Conservation (phyloP, 2,888 invertebrate genomes). For the Agrochola circellaris region DNA sequence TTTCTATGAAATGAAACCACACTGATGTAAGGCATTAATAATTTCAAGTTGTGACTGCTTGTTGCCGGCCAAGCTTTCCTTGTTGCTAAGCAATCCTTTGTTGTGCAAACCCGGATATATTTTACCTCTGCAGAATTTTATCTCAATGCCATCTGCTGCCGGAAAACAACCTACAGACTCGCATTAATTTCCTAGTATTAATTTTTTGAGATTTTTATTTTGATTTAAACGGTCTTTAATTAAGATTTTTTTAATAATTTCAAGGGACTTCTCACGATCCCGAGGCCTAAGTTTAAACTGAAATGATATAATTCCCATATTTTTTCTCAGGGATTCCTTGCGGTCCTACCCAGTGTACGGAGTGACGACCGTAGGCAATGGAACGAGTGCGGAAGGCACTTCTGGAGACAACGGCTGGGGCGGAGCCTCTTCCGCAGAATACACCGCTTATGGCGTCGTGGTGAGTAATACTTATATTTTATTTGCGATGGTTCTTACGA, state of each 20-base stretch:
- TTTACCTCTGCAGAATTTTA: not conserved
- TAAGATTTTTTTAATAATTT: not conserved
- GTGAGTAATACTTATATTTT: conserved; percentile 61
- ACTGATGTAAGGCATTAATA: not conserved
- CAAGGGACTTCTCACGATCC: not conserved
- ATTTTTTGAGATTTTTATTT: too few species aligned
- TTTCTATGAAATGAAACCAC: not conserved
- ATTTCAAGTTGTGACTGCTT: too few species aligned
- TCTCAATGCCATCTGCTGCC: too few species aligned
- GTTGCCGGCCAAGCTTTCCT: not conserved
- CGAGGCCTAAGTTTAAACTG: not conserved
- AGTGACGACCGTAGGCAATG: conserved; percentile 83
- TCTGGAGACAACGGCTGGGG: conserved; percentile 77
- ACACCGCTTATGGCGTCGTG: conserved; percentile 86
- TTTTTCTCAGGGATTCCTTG: conserved; percentile 92
- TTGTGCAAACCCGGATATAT: not conserved
- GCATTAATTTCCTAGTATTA: too few species aligned
- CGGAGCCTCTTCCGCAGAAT: conserved; percentile 90
- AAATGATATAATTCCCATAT: not conserved
- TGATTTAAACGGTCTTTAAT: not conserved
- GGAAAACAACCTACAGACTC: too few species aligned
- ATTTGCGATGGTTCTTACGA: not conserved
- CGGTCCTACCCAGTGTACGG: conserved; percentile 91
- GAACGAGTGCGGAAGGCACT: conserved; percentile 75
- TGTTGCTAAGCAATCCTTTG: conserved; percentile 8